Evolutionary conservation across 53 echinoderm and acorn worm genomes (phyloP), one percentile per base, ranked within the genome.

Genomic region (Stichopus horrens): DNA sequence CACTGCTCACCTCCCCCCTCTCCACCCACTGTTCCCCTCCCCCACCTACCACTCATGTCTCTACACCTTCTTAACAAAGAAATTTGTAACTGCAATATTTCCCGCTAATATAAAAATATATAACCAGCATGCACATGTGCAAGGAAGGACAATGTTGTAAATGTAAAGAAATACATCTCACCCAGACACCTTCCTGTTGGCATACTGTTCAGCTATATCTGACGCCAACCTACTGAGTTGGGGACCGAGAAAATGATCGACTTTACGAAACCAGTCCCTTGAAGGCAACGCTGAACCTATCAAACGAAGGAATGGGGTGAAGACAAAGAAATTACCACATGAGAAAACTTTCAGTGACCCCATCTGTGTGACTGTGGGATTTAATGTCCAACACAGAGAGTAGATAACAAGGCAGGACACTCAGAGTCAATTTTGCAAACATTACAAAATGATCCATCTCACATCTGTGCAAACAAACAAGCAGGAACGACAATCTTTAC

Each of bases 171-270:
- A 23, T 65, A 19, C 52, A 2, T 18, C 78, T 83, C 90, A 95
- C 95, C 95, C 90, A 84, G 92, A 89, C 52, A 94, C 86, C 83
- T 91, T 94, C 74, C 95, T 88, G 73, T 91, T 97, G n/a, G 92
- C 91, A 63, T 97, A 96, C 88, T 97, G 98, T 63, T 97, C 98
- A 78, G 91, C 94, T 22, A 97, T 96, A 76, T 97, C 98, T n/a
- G 98, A 97, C 18, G 98, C 98, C 74, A 97, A 83, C 52, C 87
- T 94, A 76, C 95, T 94, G 74, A 97, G 92, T 81, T 97, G 98
- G 51, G 98, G 98, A 82, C 98, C 98, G 16, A 97, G 88, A 71
- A 94, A 97, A 21, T 83, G 76, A 83, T 95, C 98, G 22, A 97
- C 90, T 19, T 95, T 96, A 87, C 92, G 91, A 73, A 92, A 97